phyloP scores from a whole-genome alignment of 2,888 invertebrate genomes.

The Leucophenga montana region DNA sequence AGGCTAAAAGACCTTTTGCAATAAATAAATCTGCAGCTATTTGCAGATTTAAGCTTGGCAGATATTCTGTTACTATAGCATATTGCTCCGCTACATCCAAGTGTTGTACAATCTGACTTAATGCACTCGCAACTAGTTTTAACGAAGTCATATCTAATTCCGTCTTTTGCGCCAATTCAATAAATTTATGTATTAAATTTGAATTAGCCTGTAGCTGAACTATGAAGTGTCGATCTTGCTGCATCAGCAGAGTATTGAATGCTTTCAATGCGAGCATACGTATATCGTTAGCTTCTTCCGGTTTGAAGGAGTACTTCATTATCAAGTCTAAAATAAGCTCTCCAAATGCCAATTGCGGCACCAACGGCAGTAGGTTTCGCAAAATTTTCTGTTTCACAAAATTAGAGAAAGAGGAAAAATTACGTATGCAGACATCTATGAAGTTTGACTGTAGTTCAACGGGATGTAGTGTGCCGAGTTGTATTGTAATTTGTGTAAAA shows the following conservation, averaged over 20 bases:
- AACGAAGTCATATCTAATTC: constrained; percentile 57
- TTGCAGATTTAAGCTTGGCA: constrained; percentile 64
- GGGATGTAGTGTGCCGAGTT: constrained; percentile 63
- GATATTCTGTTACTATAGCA: constrained; percentile 72
- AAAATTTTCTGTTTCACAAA: constrained; percentile 67
- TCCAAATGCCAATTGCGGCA: constrained; percentile 65
- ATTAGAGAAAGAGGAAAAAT: constrained; percentile 59
- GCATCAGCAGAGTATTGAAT: constrained; percentile 56
- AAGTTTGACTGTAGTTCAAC: constrained; percentile 66
- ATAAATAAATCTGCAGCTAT: constrained; percentile 66
- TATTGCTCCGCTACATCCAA: constrained; percentile 73
- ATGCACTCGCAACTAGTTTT: constrained; percentile 71
- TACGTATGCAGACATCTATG: constrained; percentile 60
- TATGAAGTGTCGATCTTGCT: constrained; percentile 65
- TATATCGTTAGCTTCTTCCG: constrained; percentile 46
- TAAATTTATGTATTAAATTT: constrained; percentile 72
- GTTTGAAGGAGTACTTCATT: constrained; percentile 57
- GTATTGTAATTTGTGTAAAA: constrained; percentile 54
- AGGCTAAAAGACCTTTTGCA: constrained; percentile 70
- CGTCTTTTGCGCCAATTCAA: constrained; percentile 60
- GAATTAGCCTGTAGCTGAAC: constrained; percentile 72
- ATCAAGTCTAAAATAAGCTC: constrained; percentile 63
- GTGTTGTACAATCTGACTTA: constrained; percentile 73
- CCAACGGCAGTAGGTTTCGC: constrained; percentile 59
- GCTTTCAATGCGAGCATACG: constrained; percentile 65